Percentiles rank a stretch among this genome's conserved stretches.
Evolutionary conservation across 2,797 vertebrate genomes (phyloP).

Genomic region (Lates japonicus): DNA sequence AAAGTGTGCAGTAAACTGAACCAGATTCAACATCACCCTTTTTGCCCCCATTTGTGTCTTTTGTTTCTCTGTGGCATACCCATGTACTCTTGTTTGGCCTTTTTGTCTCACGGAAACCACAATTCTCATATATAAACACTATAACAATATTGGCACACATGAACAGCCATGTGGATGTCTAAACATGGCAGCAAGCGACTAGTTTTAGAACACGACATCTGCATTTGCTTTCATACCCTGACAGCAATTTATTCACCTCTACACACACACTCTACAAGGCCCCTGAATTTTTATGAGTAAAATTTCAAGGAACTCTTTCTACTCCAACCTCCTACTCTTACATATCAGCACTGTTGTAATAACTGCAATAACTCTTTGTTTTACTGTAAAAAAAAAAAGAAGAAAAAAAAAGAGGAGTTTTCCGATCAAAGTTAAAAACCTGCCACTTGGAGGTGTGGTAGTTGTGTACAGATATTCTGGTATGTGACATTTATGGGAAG

Average conservation of each 20-base stretch:
- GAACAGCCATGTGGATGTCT: conserved; percentile 26
- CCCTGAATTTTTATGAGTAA: background rate
- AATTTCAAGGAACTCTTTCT: conserved; percentile 3
- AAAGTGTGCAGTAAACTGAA: conserved; percentile 80
- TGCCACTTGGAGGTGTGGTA: conserved; percentile 30
- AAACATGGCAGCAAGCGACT: conserved; percentile 39
- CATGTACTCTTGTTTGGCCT: conserved; percentile 28
- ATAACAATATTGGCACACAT: conserved; percentile 31
- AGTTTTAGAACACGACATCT: conserved; percentile 45
- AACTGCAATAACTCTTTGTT: conserved; percentile 19
- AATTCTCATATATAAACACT: conserved; percentile 44
- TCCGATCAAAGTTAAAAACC: conserved; percentile 5
- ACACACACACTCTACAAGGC: conserved; percentile 11
- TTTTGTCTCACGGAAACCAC: conserved; percentile 48
- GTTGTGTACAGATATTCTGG: conserved; percentile 57
- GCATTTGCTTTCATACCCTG: conserved; percentile 34
- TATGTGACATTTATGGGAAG: conserved; percentile 80
- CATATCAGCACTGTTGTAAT: conserved; percentile 20
- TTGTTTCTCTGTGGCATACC: conserved; percentile 36
- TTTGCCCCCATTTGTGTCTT: conserved; percentile 31
- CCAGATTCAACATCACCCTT: conserved; percentile 69
- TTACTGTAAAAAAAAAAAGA: conserved; percentile 13
- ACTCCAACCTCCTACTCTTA: background rate
- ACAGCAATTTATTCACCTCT: conserved; percentile 22
- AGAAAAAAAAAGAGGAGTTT: too few species aligned